Evolutionary conservation across 2,113 vertebrate species (phyloP).

Genomic region (Heterochromis multidens): DNA sequence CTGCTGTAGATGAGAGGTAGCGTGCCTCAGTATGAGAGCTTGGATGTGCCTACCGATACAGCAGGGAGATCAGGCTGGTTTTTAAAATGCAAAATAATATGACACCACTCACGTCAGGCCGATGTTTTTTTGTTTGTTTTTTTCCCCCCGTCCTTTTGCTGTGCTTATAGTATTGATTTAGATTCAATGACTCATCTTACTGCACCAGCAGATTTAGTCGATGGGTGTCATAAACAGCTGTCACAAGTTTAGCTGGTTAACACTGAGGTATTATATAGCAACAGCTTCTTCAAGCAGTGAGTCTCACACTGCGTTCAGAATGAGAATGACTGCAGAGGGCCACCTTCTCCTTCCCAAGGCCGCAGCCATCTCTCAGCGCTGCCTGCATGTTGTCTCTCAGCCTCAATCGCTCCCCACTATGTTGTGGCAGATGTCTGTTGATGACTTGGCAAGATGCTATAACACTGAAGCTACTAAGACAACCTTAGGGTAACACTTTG

Average conservation of each 20-base stretch:
- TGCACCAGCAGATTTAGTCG: slow-evolving; percentile 7
- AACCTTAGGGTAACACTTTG: slow-evolving; percentile 16
- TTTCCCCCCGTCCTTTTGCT: background rate
- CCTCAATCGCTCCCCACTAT: background rate
- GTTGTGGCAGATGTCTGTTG: slow-evolving; percentile 39
- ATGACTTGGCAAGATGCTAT: slow-evolving; percentile 35
- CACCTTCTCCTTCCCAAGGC: slow-evolving; percentile 32
- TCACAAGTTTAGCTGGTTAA: slow-evolving; percentile 35
- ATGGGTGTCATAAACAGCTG: slow-evolving; percentile 46
- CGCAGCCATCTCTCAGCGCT: slow-evolving; percentile 11
- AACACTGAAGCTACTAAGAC: background rate
- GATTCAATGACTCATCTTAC: background rate
- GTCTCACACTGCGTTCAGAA: background rate
- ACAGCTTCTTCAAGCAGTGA: background rate
- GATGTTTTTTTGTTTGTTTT: background rate
- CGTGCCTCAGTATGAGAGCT: background rate
- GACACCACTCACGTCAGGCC: background rate
- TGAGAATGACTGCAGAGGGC: slow-evolving; percentile 17
- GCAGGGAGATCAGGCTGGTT: background rate
- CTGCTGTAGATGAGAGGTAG: background rate
- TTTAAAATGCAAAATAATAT: background rate
- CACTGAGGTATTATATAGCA: slow-evolving; percentile 5
- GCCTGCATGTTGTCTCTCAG: background rate
- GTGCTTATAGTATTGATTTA: slow-evolving; percentile 13
- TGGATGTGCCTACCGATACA: background rate